Base-by-base conservation (phyloP, 2,797 vertebrate genomes). In the Smutsia gigantea region DNA sequence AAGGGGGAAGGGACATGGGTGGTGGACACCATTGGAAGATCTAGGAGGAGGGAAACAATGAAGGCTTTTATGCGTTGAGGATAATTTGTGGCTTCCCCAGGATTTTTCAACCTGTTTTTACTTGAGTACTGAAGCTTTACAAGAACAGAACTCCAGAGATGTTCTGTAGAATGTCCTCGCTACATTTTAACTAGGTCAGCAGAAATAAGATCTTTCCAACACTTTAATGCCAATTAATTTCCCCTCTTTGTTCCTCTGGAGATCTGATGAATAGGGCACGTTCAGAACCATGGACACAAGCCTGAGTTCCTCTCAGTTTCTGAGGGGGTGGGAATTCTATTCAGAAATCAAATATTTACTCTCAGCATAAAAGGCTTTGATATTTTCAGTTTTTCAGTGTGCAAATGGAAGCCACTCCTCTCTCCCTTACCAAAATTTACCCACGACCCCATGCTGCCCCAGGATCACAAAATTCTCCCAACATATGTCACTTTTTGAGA, bases 291-390 rank as follows among this genome's bases (percentile, higher is more conserved):
- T 66, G 82, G 94, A 79, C 92, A 92, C 93, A 53, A 82, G 88
- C 93, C 87, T 7, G 77, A 97, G 74, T 93, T 81, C 88, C 84
- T 81, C 96, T 89, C 86, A n/a, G 85, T 81, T 95, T 95, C 95
- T 74, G 96, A 96, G 94, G 83, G 75, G 89, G 91, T 2, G 13
- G 72, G 89, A 96, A 94, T 96, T 97, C 96, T 97, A 90, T 96
- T 97, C 95, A 97, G 86, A 97, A 97, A 96, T 96, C 87, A 97
- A 90, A 96, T 97, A 96, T 96, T 97, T 94, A 97, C 89, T 85
- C 78, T 96, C 90, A 85, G 81, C 83, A 94, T 91, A 87, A 96
- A 96, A 94, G 51, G 46, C 90, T 87, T 87, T 77, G 83, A 87
- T 94, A 86, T 71, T 90, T 95, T 68, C 82, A 19, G 15, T 83